Conservation (phyloP, 2,797 vertebrate genomes). For the Amphiprion clarkii region DNA sequence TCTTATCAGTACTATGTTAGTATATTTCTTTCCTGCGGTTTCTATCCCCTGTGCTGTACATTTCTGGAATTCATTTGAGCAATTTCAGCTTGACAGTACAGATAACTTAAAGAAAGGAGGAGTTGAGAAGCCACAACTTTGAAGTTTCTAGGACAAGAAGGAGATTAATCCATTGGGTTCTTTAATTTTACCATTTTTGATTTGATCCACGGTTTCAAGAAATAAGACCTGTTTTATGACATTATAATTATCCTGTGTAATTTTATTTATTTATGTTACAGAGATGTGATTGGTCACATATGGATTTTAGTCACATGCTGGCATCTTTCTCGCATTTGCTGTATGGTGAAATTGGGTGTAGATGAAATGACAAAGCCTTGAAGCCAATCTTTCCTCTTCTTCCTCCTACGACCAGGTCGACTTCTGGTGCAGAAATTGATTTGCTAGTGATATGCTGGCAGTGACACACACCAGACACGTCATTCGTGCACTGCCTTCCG, state of each 20-base stretch:
- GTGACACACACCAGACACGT: constrained; percentile 10
- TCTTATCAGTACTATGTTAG: constrained; percentile 10
- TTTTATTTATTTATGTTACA: neutral
- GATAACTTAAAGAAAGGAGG: constrained; percentile 6
- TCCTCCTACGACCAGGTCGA: constrained; percentile 31
- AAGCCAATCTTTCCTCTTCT: constrained; percentile 57
- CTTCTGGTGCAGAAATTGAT: constrained; percentile 69
- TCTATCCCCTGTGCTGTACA: neutral
- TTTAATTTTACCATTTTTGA: neutral
- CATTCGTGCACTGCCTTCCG: constrained; percentile 34
- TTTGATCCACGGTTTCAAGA: neutral
- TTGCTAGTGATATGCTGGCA: constrained; percentile 49
- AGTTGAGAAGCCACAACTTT: neutral
- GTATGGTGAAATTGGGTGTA: constrained; percentile 43
- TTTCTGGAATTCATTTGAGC: constrained; percentile 28
- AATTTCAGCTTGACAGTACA: neutral
- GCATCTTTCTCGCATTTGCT: neutral
- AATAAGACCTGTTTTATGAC: no score
- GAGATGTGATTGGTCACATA: constrained; percentile 15
- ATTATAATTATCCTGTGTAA: no score
- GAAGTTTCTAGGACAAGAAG: constrained; percentile 3
- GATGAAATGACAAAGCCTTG: constrained; percentile 59
- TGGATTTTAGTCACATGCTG: constrained; percentile 29
- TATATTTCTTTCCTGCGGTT: neutral
- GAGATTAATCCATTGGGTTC: neutral